Evolutionary conservation across 2,888 invertebrate genomes (phyloP).

Genomic region (Epirrita christyi): DNA sequence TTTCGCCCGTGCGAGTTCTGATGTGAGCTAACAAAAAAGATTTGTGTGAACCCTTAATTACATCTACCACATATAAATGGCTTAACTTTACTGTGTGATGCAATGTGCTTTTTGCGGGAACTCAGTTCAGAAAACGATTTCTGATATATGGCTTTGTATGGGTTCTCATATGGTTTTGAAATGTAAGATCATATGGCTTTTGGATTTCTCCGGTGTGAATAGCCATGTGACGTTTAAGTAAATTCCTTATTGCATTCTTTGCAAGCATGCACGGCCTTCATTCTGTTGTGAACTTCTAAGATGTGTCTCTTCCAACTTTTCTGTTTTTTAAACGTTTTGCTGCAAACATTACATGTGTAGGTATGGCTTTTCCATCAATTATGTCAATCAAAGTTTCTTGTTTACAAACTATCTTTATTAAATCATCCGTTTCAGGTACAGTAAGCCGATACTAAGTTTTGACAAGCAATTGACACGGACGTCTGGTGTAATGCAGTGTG

Average conservation of each 20-base stretch:
- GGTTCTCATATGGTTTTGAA: not conserved
- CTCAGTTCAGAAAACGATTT: not conserved
- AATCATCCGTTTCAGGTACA: no score
- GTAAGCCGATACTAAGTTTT: no score
- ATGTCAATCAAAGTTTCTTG: not conserved
- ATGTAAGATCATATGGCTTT: not conserved
- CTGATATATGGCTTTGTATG: not conserved
- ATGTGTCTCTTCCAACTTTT: not conserved
- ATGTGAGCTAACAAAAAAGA: not conserved
- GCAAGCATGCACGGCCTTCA: not conserved
- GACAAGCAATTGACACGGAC: no score
- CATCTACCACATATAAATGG: conserved; percentile 1
- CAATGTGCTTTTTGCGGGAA: not conserved
- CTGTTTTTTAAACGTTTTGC: not conserved
- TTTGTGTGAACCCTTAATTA: not conserved
- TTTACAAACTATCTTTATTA: not conserved
- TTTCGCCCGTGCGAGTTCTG: conserved; percentile 1
- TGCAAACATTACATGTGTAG: not conserved
- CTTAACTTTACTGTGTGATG: not conserved
- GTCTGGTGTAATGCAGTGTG: no score
- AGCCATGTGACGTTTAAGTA: not conserved
- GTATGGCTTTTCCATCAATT: not conserved
- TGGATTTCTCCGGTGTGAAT: not conserved
- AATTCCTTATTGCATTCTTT: not conserved
- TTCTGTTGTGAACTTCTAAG: not conserved